phyloP scores from a whole-genome alignment of 2,113 vertebrate genomes.

The Gymnocephalus cernua region DNA sequence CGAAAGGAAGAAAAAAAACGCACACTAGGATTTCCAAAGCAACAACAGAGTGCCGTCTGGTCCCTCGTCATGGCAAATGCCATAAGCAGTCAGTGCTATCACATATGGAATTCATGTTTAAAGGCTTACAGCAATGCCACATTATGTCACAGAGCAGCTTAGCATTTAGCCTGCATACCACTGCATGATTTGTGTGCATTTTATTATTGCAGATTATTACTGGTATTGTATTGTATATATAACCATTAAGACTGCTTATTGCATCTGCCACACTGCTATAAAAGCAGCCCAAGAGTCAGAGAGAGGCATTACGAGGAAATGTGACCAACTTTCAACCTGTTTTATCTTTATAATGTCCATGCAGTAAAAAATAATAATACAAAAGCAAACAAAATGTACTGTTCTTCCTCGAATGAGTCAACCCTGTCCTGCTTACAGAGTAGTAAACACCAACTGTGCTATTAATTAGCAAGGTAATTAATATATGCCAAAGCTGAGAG shows the following conservation, averaged over 20 bases:
- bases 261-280: conserved; percentile 41
- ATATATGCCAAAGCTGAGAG: conserved; percentile 55
- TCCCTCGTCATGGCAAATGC: conserved; percentile 40
- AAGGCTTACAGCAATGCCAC: conserved; percentile 39
- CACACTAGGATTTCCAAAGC: conserved; percentile 76
- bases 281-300: conserved; percentile 17
- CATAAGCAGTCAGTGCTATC: conserved; percentile 45
- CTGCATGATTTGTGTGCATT: conserved; percentile 72
- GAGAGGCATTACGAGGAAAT: conserved; percentile 20
- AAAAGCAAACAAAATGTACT: conserved; percentile 15
- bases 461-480: conserved; percentile 50
- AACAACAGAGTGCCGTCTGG: conserved; percentile 28
- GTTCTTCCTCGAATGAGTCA: conserved; percentile 50
- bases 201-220: conserved; percentile 55
- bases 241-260: conserved; percentile 44
- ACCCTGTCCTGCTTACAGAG: conserved; percentile 25
- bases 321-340: conserved; percentile 27
- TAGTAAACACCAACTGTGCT: conserved; percentile 69
- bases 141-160: conserved; percentile 50
- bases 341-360: conserved; percentile 11
- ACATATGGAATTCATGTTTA: conserved; percentile 50
- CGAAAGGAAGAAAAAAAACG: background rate
- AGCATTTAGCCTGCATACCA: conserved; percentile 51
- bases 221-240: conserved; percentile 53
- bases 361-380: conserved; percentile 1